Percentiles rank a stretch among this genome's conserved stretches.
Evolutionary conservation across 2,113 vertebrate genomes (phyloP).

Genomic region (Sterrhoptilus dennistouni): DNA sequence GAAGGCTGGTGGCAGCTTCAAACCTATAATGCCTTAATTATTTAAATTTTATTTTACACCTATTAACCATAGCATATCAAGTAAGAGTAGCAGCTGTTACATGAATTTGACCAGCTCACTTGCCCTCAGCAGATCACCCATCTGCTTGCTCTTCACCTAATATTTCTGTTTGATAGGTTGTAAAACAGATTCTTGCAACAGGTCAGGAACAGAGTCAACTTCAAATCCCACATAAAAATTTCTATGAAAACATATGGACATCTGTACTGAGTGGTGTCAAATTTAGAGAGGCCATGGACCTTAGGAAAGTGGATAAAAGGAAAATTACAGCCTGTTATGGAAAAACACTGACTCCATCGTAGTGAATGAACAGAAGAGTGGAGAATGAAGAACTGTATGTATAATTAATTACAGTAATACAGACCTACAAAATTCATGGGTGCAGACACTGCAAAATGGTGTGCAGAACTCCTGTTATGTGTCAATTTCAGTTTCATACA

Average conservation of each 20-base stretch:
- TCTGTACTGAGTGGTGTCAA: conserved; percentile 90
- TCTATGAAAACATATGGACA: conserved; percentile 94
- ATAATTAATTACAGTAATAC: conserved; percentile 83
- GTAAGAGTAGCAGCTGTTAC: conserved; percentile 38
- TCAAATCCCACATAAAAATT: conserved; percentile 88
- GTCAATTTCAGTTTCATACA: background rate
- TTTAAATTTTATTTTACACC: conserved; percentile 59
- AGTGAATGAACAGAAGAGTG: conserved; percentile 74
- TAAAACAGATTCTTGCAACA: conserved; percentile 88
- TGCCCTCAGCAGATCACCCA: conserved; percentile 93
- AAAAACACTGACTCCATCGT: conserved; percentile 85
- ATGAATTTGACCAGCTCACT: conserved; percentile 35
- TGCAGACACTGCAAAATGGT: conserved; percentile 1
- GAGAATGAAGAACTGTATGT: conserved; percentile 78
- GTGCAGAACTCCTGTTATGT: background rate
- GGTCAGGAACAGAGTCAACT: conserved; percentile 90
- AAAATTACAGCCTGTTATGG: conserved; percentile 92
- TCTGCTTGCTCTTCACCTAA: conserved; percentile 91
- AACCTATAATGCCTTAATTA: background rate
- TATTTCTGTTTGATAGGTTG: conserved; percentile 94
- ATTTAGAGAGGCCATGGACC: conserved; percentile 90
- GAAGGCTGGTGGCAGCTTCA: background rate
- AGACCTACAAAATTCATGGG: conserved; percentile 62
- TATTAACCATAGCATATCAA: conserved; percentile 51
- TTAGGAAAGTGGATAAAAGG: conserved; percentile 92